Conservation (phyloP, 23 tunicate genomes). For the Corella eumyota region DNA sequence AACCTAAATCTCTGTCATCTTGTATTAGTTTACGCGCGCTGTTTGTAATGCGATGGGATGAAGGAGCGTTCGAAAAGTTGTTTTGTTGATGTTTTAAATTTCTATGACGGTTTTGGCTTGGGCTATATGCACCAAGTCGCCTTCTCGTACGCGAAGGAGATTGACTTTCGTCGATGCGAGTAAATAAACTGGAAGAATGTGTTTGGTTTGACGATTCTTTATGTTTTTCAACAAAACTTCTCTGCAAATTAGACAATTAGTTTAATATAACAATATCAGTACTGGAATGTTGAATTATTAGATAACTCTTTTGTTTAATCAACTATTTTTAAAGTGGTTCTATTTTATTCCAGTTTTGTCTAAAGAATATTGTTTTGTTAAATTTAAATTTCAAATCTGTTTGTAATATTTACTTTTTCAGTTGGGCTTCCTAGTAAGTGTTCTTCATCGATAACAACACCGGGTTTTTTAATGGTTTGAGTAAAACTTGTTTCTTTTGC, state of each 20-base stretch:
- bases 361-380: too few species aligned
- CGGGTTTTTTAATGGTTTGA: conserved; percentile 2
- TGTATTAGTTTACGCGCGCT: too few species aligned
- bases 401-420: conserved; percentile 6
- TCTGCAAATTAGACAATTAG: background rate
- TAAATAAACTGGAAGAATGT: conserved; percentile 14
- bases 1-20: too few species aligned
- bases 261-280: too few species aligned
- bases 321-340: too few species aligned
- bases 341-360: too few species aligned
- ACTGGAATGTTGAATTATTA: too few species aligned
- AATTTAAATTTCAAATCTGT: background rate
- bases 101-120: background rate
- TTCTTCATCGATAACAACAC: conserved; percentile 31
- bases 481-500: too few species aligned
- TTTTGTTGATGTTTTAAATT: too few species aligned
- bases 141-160: conserved; percentile 6
- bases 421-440: conserved; percentile 27
- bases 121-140: background rate
- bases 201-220: background rate
- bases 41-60: too few species aligned
- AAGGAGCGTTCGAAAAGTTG: too few species aligned
- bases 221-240: background rate
- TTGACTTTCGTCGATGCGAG: conserved; percentile 31
- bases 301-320: too few species aligned